These are phyloP conservation scores for Mesocentrotus franciscanus DNA, from an alignment of 53 echinoderm and acorn worm species.

Conservation along the genomic window DNA sequence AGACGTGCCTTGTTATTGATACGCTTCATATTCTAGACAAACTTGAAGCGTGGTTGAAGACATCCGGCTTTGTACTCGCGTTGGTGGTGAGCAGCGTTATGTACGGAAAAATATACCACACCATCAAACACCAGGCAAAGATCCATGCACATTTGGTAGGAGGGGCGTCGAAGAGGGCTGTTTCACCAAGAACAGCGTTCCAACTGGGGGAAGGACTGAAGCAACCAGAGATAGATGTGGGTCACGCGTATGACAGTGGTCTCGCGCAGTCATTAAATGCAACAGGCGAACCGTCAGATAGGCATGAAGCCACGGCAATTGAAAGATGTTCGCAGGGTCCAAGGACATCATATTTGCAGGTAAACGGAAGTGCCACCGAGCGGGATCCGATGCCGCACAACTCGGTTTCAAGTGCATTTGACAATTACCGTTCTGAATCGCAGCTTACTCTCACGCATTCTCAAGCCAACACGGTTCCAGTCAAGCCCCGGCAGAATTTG, in stretches of 20 bases:
- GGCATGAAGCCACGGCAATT: not conserved
- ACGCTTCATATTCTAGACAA: slow-evolving; percentile 29
- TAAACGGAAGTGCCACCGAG: not conserved
- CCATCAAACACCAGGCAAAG: slow-evolving; percentile 64
- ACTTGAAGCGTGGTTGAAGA: slow-evolving; percentile 53
- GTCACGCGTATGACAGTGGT: slow-evolving; percentile 25
- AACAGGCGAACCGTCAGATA: too few species aligned
- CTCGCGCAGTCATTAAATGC: slow-evolving; percentile 19
- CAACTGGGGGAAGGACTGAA: not conserved
- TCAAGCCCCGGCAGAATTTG: not conserved
- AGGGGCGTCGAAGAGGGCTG: slow-evolving; percentile 7
- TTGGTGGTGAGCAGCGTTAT: slow-evolving; percentile 51
- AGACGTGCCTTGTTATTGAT: slow-evolving; percentile 39
- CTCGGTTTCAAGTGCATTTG: not conserved
- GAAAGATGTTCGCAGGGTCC: not conserved
- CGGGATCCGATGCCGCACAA: not conserved
- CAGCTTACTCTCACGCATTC: not conserved
- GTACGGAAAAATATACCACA: slow-evolving; percentile 66
- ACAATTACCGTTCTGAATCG: not conserved
- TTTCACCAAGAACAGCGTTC: not conserved
- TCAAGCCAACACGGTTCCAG: not conserved
- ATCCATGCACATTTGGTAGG: slow-evolving; percentile 49
- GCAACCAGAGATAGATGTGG: not conserved
- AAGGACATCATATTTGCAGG: slow-evolving; percentile 5
- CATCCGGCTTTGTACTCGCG: slow-evolving; percentile 57